These are phyloP conservation scores for Alcis repandata DNA, from an alignment of 2,888 invertebrate species.

Conservation along the genomic window DNA sequence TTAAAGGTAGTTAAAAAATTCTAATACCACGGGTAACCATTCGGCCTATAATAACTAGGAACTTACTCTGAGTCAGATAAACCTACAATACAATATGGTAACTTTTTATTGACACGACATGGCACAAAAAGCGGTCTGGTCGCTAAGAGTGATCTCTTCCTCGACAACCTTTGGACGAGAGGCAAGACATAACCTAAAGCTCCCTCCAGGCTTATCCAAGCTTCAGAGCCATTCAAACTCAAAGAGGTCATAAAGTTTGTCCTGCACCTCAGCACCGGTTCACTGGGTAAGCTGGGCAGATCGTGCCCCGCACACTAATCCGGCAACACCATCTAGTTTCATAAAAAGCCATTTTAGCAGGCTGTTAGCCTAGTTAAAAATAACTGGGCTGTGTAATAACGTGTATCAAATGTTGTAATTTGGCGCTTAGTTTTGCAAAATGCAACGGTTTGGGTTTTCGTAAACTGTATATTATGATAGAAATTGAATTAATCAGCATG, in stretches of 20 bases:
- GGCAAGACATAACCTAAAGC: no score
- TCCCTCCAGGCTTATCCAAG: no score
- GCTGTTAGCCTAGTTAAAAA: constrained; percentile 36
- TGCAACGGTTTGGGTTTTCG: constrained; percentile 16
- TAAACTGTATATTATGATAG: constrained; percentile 17
- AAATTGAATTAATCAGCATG: constrained; percentile 11
- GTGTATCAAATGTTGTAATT: constrained; percentile 37
- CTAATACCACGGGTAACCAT: no score
- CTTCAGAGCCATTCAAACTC: not conserved
- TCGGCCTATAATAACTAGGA: no score
- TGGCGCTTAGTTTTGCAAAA: constrained; percentile 26
- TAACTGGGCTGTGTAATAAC: constrained; percentile 39
- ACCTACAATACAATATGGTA: no score
- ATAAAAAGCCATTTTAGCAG: constrained; percentile 39
- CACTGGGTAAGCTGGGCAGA: constrained; percentile 9
- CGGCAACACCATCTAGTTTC: constrained; percentile 15
- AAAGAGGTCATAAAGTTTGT: not conserved
- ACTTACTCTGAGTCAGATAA: no score
- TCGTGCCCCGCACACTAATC: constrained; percentile 28
- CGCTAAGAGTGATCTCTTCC: no score
- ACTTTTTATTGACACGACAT: no score
- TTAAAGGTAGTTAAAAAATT: no score
- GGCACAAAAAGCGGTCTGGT: no score
- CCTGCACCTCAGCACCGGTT: not conserved
- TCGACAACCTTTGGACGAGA: no score